phyloP scores from a whole-genome alignment of 2,797 vertebrate species.

The Staurois parvus region DNA sequence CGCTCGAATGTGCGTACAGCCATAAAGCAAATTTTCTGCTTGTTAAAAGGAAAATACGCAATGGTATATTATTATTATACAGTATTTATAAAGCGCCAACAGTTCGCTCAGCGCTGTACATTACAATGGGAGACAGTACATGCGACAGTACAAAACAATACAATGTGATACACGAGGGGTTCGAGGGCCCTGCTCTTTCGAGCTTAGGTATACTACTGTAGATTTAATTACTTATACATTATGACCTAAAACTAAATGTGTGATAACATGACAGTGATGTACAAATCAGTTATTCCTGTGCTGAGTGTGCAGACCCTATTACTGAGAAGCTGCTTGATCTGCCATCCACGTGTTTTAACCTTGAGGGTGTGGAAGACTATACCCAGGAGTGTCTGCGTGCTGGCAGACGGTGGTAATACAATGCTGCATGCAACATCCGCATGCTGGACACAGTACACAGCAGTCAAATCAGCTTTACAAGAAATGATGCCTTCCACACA shows the following conservation, averaged over 20 bases:
- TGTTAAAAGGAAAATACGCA: too few relatives aligned
- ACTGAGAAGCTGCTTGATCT: conserved; percentile 1
- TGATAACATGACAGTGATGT: not conserved
- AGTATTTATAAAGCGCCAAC: too few relatives aligned
- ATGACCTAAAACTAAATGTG: not conserved
- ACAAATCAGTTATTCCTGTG: not conserved
- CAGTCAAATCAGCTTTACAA: conserved; percentile 29
- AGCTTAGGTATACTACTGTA: too few relatives aligned
- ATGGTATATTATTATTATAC: too few relatives aligned
- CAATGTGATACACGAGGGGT: too few relatives aligned
- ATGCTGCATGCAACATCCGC: conserved; percentile 37
- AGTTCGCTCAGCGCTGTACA: too few relatives aligned
- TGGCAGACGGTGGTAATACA: conserved; percentile 23
- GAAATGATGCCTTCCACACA: not conserved
- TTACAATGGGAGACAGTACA: too few relatives aligned
- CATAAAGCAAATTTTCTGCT: too few relatives aligned
- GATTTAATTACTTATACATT: too few relatives aligned
- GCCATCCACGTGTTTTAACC: conserved; percentile 56
- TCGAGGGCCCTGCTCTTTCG: too few relatives aligned
- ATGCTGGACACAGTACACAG: conserved; percentile 14
- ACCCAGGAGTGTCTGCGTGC: conserved; percentile 25
- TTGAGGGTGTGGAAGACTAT: conserved; percentile 34
- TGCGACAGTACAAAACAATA: too few relatives aligned
- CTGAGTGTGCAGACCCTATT: not conserved
- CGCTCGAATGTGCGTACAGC: too few relatives aligned